phyloP scores from a whole-genome alignment of 2,888 invertebrate species.

The Resseliella maxima region DNA sequence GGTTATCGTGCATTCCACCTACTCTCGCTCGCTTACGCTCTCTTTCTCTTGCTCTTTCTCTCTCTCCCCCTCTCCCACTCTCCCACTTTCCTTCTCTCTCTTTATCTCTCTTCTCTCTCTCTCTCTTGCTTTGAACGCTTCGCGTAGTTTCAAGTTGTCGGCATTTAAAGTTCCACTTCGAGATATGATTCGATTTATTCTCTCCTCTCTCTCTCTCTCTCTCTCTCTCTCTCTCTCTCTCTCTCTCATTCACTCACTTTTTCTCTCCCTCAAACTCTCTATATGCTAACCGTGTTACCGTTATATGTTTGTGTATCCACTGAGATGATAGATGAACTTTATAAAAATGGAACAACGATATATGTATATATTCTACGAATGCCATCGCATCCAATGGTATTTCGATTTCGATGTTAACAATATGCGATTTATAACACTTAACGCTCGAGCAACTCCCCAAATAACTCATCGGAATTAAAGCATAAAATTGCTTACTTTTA shows the following conservation, averaged over 20 bases:
- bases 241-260: too few relatives aligned
- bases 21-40: background rate
- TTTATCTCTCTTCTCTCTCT: background rate
- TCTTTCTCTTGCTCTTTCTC: background rate
- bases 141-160: constrained; percentile 7
- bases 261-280: too few relatives aligned
- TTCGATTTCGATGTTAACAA: background rate
- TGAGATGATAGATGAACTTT: constrained; percentile 37
- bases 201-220: background rate
- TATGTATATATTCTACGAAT: background rate
- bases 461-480: constrained; percentile 41
- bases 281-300: too few relatives aligned
- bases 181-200: background rate
- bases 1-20: background rate
- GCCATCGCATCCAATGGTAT: background rate
- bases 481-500: constrained; percentile 17
- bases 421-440: constrained; percentile 48
- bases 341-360: background rate
- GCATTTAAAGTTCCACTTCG: constrained; percentile 45
- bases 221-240: too few relatives aligned
- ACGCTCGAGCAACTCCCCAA: constrained; percentile 36
- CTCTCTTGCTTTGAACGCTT: background rate
- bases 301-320: background rate
- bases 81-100: background rate
- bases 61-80: too few relatives aligned